These are phyloP conservation scores for Trachymyrmex septentrionalis DNA, from an alignment of 1,140 invertebrate genomes.

Conservation along the genomic window DNA sequence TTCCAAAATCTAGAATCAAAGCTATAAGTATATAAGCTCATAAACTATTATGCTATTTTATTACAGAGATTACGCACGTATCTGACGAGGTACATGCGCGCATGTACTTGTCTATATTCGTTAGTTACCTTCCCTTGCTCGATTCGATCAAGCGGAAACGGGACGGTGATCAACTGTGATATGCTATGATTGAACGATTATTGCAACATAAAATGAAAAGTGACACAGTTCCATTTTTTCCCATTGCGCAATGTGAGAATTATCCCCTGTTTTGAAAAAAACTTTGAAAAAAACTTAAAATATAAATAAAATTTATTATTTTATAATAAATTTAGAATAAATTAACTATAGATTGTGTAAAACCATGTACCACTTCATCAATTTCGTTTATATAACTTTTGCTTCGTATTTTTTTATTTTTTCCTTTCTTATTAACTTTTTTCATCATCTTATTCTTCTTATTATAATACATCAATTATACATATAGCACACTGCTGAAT, in stretches of 20 bases:
- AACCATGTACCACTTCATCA: neutral
- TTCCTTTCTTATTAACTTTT: neutral
- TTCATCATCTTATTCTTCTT: neutral
- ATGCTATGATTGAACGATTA: slow-evolving; percentile 16
- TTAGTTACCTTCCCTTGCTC: slow-evolving; percentile 65
- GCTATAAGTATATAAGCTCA: neutral
- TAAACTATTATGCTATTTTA: slow-evolving; percentile 67
- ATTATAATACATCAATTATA: neutral
- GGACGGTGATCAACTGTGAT: slow-evolving; percentile 59
- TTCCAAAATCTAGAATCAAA: neutral
- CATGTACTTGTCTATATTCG: slow-evolving; percentile 12
- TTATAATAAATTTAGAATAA: neutral
- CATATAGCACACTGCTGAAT: neutral
- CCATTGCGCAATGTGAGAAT: neutral
- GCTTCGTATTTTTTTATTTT: neutral
- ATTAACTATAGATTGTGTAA: neutral
- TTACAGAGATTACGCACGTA: slow-evolving; percentile 54
- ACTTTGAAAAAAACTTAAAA: too few relatives aligned
- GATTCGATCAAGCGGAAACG: slow-evolving; percentile 65
- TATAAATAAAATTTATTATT: neutral
- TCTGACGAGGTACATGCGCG: slow-evolving; percentile 38
- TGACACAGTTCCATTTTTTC: slow-evolving; percentile 38
- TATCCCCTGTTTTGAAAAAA: neutral
- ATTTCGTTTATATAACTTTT: neutral
- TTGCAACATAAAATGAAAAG: slow-evolving; percentile 59